phyloP scores from a whole-genome alignment of 2,797 vertebrate genomes.

The Fratercula arctica region DNA sequence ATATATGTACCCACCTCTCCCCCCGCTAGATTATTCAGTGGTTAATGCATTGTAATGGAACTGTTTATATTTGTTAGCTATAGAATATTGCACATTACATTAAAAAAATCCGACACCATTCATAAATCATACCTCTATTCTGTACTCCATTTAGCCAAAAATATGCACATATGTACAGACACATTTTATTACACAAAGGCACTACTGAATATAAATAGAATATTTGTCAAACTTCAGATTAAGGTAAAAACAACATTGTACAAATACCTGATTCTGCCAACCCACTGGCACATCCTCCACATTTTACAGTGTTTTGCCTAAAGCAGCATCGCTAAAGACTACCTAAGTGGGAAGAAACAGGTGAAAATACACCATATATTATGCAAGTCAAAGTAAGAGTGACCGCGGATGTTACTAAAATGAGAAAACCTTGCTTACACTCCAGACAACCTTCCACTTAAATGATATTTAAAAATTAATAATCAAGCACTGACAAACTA shows the following conservation, averaged over 20 bases:
- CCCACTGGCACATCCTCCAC: neutral
- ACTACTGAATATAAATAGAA: neutral
- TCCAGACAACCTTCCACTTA: neutral
- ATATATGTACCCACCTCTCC: neutral
- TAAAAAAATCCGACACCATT: neutral
- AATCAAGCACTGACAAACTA: neutral
- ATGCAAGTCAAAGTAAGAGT: neutral
- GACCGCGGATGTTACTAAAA: neutral
- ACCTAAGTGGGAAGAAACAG: neutral
- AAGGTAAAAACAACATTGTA: neutral
- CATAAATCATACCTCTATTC: conserved; percentile 2
- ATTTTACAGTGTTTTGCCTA: neutral
- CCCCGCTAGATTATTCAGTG: neutral
- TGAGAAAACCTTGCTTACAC: neutral
- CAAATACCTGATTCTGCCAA: conserved; percentile 3
- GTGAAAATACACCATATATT: neutral
- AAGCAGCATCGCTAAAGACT: neutral
- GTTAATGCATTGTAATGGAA: neutral
- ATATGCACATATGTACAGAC: neutral
- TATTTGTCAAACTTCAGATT: conserved; percentile 25
- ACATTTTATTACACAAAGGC: neutral
- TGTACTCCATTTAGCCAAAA: neutral
- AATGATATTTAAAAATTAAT: neutral
- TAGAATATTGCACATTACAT: neutral
- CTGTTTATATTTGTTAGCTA: neutral